Base-by-base conservation (phyloP, 2,888 invertebrate genomes). In the Arge pagana region DNA sequence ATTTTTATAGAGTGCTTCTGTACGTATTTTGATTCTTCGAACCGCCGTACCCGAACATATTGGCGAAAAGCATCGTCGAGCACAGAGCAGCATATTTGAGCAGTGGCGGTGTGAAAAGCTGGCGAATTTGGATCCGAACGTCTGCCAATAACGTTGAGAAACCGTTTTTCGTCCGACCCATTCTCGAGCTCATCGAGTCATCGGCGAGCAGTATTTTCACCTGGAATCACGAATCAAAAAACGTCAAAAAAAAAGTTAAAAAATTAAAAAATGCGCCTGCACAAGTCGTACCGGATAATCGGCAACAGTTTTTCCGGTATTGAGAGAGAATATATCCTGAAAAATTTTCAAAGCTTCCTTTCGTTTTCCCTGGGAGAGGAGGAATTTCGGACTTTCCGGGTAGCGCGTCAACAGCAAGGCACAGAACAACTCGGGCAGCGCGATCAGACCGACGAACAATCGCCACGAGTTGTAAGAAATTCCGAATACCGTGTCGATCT, bases 341-440 rank as follows among this genome's bases (percentile, higher is more conserved):
- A 92, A 68, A 21, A 87, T 81, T 31, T 71, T 60, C 40, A 90
- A 67, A 1, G 89, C 86, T 33, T 81, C 80, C 0, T 83, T 80
- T 1, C 80, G 73, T 49, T 80, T 76, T 0, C 87, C 86, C 48
- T 82, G 83, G 0, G 86, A 82, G 30, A 85, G 79, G 33, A 86
- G 77, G 70, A 86, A 93, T 73, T 90, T 89, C 0, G 93, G 92
- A 56, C 89, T 92, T 69, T 93, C 93, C 0, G 91, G 90, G 10
- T 86, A 80, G 36, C 79, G 78, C 5, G 80, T 67, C 10, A 87
- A 74, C 10, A 85, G 79, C 0, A 84, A 30, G 0, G 85, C 81
- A 0, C 85, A 83, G 0, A 87, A 41, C 0, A 87, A 65, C 62
- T 85, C 85, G 0, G 91, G 85, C 2, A 88, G 28, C 0, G 85